Evolutionary conservation across 2,113 vertebrate species (phyloP).

Genomic region (Apeltes quadracus): DNA sequence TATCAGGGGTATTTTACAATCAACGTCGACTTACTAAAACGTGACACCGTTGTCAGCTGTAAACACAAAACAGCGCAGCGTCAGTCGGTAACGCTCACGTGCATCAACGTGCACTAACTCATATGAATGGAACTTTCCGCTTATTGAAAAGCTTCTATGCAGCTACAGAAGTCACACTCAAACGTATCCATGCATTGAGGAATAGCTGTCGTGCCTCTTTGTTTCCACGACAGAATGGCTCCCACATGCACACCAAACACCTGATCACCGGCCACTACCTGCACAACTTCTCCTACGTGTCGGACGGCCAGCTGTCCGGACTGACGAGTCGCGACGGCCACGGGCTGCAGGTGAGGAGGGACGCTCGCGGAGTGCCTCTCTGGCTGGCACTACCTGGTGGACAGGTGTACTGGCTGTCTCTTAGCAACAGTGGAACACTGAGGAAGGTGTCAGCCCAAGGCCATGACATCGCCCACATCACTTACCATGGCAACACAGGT

Average conservation of each 20-base stretch:
- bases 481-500: constrained; percentile 92
- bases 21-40: background rate
- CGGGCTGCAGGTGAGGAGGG: constrained; percentile 88
- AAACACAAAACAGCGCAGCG: no score
- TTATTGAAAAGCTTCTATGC: background rate
- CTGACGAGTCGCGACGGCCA: constrained; percentile 85
- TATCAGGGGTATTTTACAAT: background rate
- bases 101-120: no score
- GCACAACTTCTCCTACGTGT: constrained; percentile 92
- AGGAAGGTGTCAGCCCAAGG: constrained; percentile 95
- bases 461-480: constrained; percentile 94
- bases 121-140: background rate
- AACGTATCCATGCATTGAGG: background rate
- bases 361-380: constrained; percentile 89
- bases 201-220: background rate
- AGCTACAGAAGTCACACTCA: background rate
- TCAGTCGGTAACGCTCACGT: no score
- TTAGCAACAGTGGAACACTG: constrained; percentile 90
- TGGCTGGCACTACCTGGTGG: constrained; percentile 92
- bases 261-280: constrained; percentile 93
- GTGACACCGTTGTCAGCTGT: no score
- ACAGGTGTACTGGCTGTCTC: constrained; percentile 94
- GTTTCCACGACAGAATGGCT: constrained; percentile 83
- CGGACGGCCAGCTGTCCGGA: constrained; percentile 85
- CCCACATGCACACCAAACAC: constrained; percentile 93